Base-by-base conservation (phyloP, 2,113 vertebrate species). In the Platysternon megacephalum region DNA sequence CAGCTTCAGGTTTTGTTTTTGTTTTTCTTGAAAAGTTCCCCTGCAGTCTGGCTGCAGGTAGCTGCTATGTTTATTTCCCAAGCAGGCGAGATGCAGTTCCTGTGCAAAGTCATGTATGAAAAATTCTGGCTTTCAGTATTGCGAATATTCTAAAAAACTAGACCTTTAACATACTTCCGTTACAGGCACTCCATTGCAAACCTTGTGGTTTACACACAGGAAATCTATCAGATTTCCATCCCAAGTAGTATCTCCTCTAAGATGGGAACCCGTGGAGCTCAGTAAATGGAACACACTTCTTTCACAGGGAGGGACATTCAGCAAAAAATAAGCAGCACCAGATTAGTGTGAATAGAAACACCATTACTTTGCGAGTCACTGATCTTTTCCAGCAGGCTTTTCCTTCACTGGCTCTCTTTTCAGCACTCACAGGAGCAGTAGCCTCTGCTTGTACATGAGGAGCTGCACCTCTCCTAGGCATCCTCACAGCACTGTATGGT, bases 81-180 rank as follows among this genome's bases (percentile, higher is more conserved):
- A n/a, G 79, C 86, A 80, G 90, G 51, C 79, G 39, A 53, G 78
- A 51, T 4, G 26, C 24, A 42, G 51, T 28, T 46, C 42, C 48
- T 95, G 92, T 94, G 96, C 95, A 97, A 97, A 93, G 88, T 19
- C 35, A 87, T 86, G 6, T 0, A 3, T 95, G 96, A 88, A 97
- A 97, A 97, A 96, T 96, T 95, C 87, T 0, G 2, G 0, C 87
- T 87, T 93, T 61, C 93, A 86, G 83, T 83, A 92, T n/a, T 0
- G 74, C 24, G 42, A 80, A 94, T 79, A 22, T 9, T 91, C 95
- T 97, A 97, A 94, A 97, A 96, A 96, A 93, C 95, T 96, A 96
- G 82, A 96, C 84, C 84, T 97, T 92, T 88, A n/a, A 80, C 86
- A 79, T 79, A 1, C 4, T 52, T 79, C 93, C 85, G 55, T 91